Base-by-base conservation (phyloP, 2,888 invertebrate genomes). In the Callyntrura sp. region DNA sequence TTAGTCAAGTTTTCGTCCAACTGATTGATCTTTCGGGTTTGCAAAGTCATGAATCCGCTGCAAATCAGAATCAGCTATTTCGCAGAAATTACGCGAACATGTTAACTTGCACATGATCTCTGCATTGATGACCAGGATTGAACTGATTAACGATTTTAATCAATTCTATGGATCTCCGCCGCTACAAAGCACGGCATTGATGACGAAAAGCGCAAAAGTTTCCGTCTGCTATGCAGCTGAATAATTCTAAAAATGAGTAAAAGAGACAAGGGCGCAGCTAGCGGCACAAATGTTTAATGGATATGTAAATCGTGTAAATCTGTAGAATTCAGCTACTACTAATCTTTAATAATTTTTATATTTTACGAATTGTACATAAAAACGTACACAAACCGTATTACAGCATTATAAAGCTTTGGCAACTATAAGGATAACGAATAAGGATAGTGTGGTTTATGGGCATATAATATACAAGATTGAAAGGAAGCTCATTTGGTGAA, bases 11-110 rank as follows among this genome's bases (percentile, higher is more conserved):
- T 25, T 51, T 73, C 43, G 55, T 14, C 35, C 48, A 88, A 88
- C 84, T 85, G 90, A 90, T 90, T 85, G 76, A 55, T 81, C 14
- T 55, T 25, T 48, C 20, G 25, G 45, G 23, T 73, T 81, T 90
- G 90, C 90, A 55, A 81, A 90, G 90, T 85, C 90, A 90, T 85
- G 90, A 70, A 57, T 85, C 90, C 45, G 45, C 28, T 76, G 60
- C 17, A 65, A 84, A 73, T 79, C 84, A 45, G 17, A 62, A 48
- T 73, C 70, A 25, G 20, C 3, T 70, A 73, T 62, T 88, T 76
- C 65, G 88, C 88, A 83, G 60, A 82, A 88, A 60, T 73, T 82
- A 48, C 82, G 62, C 60, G 51, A 88, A 88, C 83, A 76, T 57
- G 62, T 28, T 76, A 48, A 76, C 12, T 35, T 20, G n/a, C 20